Percentiles rank a stretch among this genome's conserved stretches.
phyloP scores from a whole-genome alignment of 2,888 invertebrate species.

The Homarus gammarus region DNA sequence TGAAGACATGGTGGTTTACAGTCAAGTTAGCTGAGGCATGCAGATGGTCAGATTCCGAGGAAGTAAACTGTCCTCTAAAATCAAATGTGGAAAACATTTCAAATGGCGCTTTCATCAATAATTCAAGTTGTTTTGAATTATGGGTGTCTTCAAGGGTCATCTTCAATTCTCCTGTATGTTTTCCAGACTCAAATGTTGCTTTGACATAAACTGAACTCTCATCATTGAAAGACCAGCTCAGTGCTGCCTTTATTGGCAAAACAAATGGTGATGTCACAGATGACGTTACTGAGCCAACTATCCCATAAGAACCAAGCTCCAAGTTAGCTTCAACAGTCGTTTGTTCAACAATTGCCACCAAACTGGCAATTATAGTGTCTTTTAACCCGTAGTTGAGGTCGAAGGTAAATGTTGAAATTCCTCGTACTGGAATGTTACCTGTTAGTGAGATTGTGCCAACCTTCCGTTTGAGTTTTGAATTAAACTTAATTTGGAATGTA shows the following conservation, averaged over 20 bases:
- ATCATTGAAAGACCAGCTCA: slow-evolving; percentile 32
- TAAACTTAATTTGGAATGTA: slow-evolving; percentile 39
- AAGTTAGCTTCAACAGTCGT: neutral
- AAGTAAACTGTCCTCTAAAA: slow-evolving; percentile 14
- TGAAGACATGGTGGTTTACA: slow-evolving; percentile 34
- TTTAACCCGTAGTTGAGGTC: slow-evolving; percentile 38
- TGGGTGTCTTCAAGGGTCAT: neutral
- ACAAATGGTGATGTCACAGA: slow-evolving; percentile 41
- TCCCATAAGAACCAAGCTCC: slow-evolving; percentile 1
- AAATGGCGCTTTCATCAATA: slow-evolving; percentile 20
- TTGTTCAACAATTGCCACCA: slow-evolving; percentile 20
- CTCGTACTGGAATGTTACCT: slow-evolving; percentile 39
- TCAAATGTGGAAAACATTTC: neutral
- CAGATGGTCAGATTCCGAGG: neutral
- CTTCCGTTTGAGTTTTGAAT: slow-evolving; percentile 2
- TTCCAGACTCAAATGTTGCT: neutral
- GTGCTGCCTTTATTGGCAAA: slow-evolving; percentile 1
- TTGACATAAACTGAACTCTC: slow-evolving; percentile 1
- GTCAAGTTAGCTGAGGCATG: neutral
- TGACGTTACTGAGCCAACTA: neutral
- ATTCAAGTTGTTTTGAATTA: slow-evolving; percentile 9
- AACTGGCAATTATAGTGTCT: neutral
- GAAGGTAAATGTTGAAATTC: slow-evolving; percentile 27
- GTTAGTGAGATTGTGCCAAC: slow-evolving; percentile 22
- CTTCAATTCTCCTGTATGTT: neutral